Evolutionary conservation across 2,888 invertebrate genomes (phyloP).

Genomic region (Apamea monoglypha): DNA sequence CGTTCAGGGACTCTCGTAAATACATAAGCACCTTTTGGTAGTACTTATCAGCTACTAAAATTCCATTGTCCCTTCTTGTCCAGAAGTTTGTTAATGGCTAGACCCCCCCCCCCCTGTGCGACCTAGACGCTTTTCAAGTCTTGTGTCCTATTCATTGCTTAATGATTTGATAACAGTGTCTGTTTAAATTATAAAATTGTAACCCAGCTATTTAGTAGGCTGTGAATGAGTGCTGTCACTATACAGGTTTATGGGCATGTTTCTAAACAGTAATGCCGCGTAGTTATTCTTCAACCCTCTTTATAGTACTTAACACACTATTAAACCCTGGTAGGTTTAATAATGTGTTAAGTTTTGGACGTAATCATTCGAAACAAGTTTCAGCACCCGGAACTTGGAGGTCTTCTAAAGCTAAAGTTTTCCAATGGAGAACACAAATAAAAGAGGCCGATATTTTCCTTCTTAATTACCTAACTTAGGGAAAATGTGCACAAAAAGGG

Average conservation of each 20-base stretch:
- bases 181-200: not conserved
- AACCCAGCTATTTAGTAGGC: not conserved
- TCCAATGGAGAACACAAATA: slow-evolving; percentile 40
- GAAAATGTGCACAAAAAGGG: slow-evolving; percentile 22
- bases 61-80: slow-evolving; percentile 7
- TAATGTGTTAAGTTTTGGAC: slow-evolving; percentile 7
- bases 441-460: slow-evolving; percentile 43
- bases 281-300: not conserved
- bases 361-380: slow-evolving; percentile 24
- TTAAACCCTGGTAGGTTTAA: not conserved
- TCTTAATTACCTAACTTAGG: slow-evolving; percentile 52
- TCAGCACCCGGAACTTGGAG: slow-evolving; percentile 12
- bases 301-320: not conserved
- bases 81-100: slow-evolving; percentile 20
- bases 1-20: slow-evolving; percentile 28
- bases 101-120: not conserved
- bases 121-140: slow-evolving; percentile 1
- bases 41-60: slow-evolving; percentile 32
- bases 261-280: not conserved
- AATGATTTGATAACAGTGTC: not conserved
- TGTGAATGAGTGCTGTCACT: not conserved
- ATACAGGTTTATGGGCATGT: not conserved
- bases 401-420: slow-evolving; percentile 36
- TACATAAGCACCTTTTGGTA: slow-evolving; percentile 23
- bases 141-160: not conserved